phyloP scores from a whole-genome alignment of 2,888 invertebrate species.

The Agapostemon virescens region DNA sequence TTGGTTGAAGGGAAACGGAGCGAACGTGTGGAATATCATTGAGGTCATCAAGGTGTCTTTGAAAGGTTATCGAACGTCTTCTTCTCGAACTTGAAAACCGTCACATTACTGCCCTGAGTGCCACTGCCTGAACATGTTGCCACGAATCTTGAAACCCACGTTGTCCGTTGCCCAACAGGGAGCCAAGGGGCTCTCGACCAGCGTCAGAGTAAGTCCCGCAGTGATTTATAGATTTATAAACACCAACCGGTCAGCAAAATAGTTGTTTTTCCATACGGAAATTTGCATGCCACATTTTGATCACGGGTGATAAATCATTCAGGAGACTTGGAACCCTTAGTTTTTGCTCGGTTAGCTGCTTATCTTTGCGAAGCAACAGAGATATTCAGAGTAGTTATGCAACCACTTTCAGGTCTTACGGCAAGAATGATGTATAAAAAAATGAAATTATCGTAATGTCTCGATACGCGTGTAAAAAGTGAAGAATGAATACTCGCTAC shows the following conservation, averaged over 20 bases:
- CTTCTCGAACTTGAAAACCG: conserved; percentile 33
- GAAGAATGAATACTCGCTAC: not conserved
- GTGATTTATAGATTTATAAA: not conserved
- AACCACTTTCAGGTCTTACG: conserved; percentile 27
- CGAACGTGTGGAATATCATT: conserved; percentile 40
- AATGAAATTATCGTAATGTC: not conserved
- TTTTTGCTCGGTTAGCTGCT: not conserved
- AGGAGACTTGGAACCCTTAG: not conserved
- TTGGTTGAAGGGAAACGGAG: conserved; percentile 35
- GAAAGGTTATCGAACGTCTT: conserved; percentile 53
- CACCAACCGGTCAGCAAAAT: not conserved
- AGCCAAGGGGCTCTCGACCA: conserved; percentile 76
- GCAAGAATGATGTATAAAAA: not conserved
- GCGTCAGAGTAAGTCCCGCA: conserved; percentile 69
- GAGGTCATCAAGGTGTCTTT: conserved; percentile 61
- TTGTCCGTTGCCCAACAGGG: conserved; percentile 72
- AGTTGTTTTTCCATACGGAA: not conserved
- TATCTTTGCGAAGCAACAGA: not conserved
- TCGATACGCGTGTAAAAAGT: not conserved
- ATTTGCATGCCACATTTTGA: not conserved
- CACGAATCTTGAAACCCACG: conserved; percentile 74
- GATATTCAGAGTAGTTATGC: conserved; percentile 56
- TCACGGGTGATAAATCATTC: not conserved
- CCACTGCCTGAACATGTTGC: conserved; percentile 72
- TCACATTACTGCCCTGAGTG: conserved; percentile 16